These are phyloP conservation scores for Araneus ventricosus DNA, from an alignment of 1,140 invertebrate genomes.

Conservation along the genomic window DNA sequence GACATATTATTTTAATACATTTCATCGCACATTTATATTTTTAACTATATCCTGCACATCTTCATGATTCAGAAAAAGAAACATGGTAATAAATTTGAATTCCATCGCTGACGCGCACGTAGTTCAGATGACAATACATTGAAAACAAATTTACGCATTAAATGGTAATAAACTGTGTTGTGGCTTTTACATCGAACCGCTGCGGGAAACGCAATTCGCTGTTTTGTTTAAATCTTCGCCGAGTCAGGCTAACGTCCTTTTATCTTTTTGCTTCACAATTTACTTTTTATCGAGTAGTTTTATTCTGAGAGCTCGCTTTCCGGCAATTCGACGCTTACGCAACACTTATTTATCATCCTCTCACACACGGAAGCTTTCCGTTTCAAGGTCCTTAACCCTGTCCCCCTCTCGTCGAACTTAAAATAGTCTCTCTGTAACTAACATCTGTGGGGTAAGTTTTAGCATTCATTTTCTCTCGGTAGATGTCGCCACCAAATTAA, in stretches of 20 bases:
- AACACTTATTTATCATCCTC: background rate
- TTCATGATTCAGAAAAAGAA: too few species aligned
- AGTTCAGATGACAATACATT: too few species aligned
- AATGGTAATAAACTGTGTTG: too few species aligned
- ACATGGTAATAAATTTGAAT: too few species aligned
- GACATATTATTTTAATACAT: too few species aligned
- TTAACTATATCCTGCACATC: too few species aligned
- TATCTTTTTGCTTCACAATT: background rate
- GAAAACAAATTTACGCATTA: too few species aligned
- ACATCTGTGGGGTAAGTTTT: background rate
- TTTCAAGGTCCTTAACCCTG: background rate
- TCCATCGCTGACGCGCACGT: too few species aligned
- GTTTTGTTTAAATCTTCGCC: too few species aligned
- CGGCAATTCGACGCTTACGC: background rate
- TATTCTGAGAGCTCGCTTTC: background rate
- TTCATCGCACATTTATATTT: too few species aligned
- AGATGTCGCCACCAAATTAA: slow-evolving; percentile 18
- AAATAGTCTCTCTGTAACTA: background rate
- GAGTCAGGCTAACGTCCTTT: background rate
- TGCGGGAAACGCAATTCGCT: too few species aligned
- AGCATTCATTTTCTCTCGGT: background rate
- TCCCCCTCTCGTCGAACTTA: background rate
- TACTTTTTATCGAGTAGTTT: background rate
- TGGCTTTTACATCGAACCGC: too few species aligned
- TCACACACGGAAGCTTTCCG: background rate